Conservation (phyloP, 2,797 vertebrate species). For the Macropodus opercularis region DNA sequence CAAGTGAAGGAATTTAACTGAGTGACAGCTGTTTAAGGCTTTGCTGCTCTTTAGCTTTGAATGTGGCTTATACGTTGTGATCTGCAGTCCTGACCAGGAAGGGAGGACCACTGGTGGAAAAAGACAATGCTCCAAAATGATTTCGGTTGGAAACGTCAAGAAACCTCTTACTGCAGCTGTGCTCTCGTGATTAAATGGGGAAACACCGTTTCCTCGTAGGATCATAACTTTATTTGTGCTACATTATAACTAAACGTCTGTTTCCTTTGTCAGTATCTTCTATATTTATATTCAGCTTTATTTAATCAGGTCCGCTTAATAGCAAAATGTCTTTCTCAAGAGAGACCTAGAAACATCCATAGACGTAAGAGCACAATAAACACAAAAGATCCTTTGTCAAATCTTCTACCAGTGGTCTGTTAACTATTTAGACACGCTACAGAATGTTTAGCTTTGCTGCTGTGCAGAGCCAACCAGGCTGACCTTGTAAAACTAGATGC, state of each 20-base stretch:
- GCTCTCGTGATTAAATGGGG: no score
- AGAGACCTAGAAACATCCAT: no score
- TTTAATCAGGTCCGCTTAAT: no score
- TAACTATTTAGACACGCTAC: slow-evolving; percentile 31
- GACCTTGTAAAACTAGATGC: slow-evolving; percentile 16
- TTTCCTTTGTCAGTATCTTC: not conserved
- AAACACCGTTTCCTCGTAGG: no score
- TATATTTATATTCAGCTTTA: no score
- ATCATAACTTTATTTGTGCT: not conserved
- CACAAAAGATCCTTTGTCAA: no score
- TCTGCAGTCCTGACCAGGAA: not conserved
- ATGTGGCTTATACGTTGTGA: slow-evolving; percentile 18
- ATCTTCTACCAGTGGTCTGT: slow-evolving; percentile 6
- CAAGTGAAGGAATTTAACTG: slow-evolving; percentile 54
- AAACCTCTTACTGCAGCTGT: no score
- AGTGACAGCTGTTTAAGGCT: slow-evolving; percentile 20
- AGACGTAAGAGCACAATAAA: no score
- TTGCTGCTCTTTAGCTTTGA: slow-evolving; percentile 42
- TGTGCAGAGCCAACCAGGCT: slow-evolving; percentile 30
- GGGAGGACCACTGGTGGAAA: not conserved
- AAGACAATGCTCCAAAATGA: not conserved
- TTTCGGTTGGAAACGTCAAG: not conserved
- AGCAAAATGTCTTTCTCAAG: no score
- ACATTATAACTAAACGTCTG: not conserved
- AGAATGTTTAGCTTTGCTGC: slow-evolving; percentile 38